Evolutionary conservation across 2,888 invertebrate species (phyloP).

Genomic region (Plagiodera versicolora): DNA sequence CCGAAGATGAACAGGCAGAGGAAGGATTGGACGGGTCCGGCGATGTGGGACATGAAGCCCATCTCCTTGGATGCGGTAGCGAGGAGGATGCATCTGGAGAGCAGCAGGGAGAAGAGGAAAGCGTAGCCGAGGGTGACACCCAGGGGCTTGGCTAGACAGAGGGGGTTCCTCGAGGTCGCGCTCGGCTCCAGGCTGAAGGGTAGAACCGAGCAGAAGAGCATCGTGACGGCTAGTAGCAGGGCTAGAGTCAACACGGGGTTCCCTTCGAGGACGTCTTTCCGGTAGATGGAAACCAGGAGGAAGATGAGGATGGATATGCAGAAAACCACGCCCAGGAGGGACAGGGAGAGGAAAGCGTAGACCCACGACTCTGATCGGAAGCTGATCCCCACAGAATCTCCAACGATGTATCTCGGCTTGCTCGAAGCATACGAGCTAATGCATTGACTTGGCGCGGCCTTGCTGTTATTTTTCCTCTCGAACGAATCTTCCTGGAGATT

Average conservation of each 20-base stretch:
- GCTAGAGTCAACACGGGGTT: slow-evolving; percentile 62
- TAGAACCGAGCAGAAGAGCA: slow-evolving; percentile 57
- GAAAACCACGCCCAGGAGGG: slow-evolving; percentile 66
- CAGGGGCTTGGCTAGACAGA: slow-evolving; percentile 61
- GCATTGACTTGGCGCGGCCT: slow-evolving; percentile 15
- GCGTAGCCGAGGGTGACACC: slow-evolving; percentile 64
- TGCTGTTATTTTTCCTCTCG: slow-evolving; percentile 21
- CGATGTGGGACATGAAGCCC: slow-evolving; percentile 69
- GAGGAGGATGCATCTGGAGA: slow-evolving; percentile 66
- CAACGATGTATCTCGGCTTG: slow-evolving; percentile 14
- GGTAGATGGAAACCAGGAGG: slow-evolving; percentile 65
- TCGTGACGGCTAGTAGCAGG: slow-evolving; percentile 55
- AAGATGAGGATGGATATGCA: slow-evolving; percentile 68
- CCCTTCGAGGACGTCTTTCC: slow-evolving; percentile 68
- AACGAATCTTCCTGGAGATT: slow-evolving; percentile 34
- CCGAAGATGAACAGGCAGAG: slow-evolving; percentile 66
- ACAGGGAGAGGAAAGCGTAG: slow-evolving; percentile 65
- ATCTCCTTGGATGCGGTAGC: slow-evolving; percentile 68
- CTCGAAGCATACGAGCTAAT: slow-evolving; percentile 19
- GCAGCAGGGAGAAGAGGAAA: slow-evolving; percentile 64
- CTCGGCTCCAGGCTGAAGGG: slow-evolving; percentile 56
- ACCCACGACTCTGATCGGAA: slow-evolving; percentile 59
- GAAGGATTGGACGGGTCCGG: slow-evolving; percentile 68
- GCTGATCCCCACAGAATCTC: slow-evolving; percentile 9
- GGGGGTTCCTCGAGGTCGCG: slow-evolving; percentile 30